phyloP scores from a whole-genome alignment of 2,888 invertebrate genomes.

The Drosophila putrida region DNA sequence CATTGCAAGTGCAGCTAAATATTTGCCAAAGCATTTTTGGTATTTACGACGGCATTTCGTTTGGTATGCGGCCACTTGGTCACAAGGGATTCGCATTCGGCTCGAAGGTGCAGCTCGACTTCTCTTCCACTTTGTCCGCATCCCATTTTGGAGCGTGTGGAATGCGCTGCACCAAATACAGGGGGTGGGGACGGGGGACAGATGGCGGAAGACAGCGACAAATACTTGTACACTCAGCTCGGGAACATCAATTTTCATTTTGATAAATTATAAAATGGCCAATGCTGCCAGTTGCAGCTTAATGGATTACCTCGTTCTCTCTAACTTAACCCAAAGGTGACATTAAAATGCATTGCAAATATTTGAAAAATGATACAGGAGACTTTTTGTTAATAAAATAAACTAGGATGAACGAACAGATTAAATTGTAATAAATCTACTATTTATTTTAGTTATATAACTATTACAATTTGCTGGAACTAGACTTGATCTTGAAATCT shows the following conservation, averaged over 20 bases:
- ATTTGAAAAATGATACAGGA: slow-evolving; percentile 15
- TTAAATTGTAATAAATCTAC: neutral
- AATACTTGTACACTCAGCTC: slow-evolving; percentile 36
- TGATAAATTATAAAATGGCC: slow-evolving; percentile 79
- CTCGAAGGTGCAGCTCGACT: slow-evolving; percentile 43
- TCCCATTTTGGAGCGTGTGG: slow-evolving; percentile 12
- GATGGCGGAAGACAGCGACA: slow-evolving; percentile 34
- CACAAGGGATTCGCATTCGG: slow-evolving; percentile 31
- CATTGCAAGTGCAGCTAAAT: slow-evolving; percentile 77
- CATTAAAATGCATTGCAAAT: slow-evolving; percentile 15
- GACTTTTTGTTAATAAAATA: neutral
- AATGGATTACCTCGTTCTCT: slow-evolving; percentile 51
- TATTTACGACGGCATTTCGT: slow-evolving; percentile 78
- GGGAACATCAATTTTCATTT: slow-evolving; percentile 78
- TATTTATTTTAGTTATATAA: neutral
- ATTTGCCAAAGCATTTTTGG: slow-evolving; percentile 77
- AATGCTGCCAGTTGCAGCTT: slow-evolving; percentile 41
- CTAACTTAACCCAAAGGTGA: slow-evolving; percentile 25
- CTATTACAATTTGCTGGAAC: no score
- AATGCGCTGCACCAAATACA: neutral
- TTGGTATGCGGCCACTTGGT: slow-evolving; percentile 52
- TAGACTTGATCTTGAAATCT: no score
- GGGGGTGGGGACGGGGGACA: neutral
- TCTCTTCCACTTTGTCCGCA: neutral
- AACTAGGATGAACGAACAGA: no score